Evolutionary conservation across 2,888 invertebrate genomes (phyloP).

Genomic region (Eilema caniola): DNA sequence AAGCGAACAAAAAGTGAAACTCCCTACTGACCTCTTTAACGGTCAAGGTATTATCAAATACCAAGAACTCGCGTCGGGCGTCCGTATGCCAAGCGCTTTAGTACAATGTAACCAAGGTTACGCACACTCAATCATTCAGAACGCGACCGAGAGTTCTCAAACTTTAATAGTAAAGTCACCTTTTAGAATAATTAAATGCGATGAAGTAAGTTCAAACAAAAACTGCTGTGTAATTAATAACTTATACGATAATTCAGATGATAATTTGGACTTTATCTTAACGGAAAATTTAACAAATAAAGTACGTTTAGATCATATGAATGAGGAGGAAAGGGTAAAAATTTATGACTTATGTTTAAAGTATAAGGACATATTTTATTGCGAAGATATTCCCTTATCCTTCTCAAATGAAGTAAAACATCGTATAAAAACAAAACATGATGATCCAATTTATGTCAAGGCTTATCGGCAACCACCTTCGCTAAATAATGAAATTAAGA

Average conservation of each 20-base stretch:
- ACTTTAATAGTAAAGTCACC: no score
- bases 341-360: conserved; percentile 46
- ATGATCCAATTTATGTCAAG: conserved; percentile 9
- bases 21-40: no score
- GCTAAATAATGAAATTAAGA: not conserved
- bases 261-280: not conserved
- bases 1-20: no score
- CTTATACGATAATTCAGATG: not conserved
- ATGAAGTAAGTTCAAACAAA: not conserved
- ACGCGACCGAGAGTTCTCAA: no score
- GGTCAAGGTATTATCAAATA: no score
- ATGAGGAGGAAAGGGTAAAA: conserved; percentile 48
- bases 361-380: conserved; percentile 42
- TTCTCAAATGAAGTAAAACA: conserved; percentile 12
- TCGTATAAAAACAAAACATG: not conserved
- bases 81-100: not conserved
- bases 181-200: no score
- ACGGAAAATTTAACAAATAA: not conserved
- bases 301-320: conserved; percentile 47
- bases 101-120: not conserved
- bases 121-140: not conserved
- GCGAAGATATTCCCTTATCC: conserved; percentile 7
- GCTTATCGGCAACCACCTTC: not conserved
- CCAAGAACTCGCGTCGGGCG: no score
- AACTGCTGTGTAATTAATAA: not conserved